phyloP scores from a whole-genome alignment of 2,113 vertebrate species.

The Garra rufa region DNA sequence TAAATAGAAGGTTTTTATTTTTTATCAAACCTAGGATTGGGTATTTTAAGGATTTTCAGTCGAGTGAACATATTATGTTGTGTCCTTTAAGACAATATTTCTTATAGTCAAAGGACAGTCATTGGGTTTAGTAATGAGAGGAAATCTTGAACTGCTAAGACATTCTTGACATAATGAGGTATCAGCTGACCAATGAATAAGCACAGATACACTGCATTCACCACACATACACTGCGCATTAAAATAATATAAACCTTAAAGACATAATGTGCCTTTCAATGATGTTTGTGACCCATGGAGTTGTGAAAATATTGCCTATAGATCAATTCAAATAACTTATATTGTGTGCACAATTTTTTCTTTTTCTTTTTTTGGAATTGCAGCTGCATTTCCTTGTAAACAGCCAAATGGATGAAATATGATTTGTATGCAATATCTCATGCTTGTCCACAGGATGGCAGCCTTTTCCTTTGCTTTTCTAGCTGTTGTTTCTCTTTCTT shows the following conservation, averaged over 20 bases:
- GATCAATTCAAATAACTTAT: slow-evolving; percentile 15
- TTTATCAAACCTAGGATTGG: not conserved
- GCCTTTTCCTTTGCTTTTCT: slow-evolving; percentile 28
- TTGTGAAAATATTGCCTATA: slow-evolving; percentile 4
- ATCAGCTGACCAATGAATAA: slow-evolving; percentile 7
- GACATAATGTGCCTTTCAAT: slow-evolving; percentile 10
- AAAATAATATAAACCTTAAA: not conserved
- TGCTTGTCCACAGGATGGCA: slow-evolving; percentile 54
- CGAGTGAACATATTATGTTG: not conserved
- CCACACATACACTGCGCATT: too few species aligned
- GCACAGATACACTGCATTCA: not conserved
- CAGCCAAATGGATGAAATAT: slow-evolving; percentile 1
- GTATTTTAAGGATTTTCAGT: slow-evolving; percentile 23
- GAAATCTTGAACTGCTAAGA: not conserved
- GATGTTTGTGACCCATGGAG: not conserved
- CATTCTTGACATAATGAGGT: not conserved
- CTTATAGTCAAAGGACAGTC: not conserved
- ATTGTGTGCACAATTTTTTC: not conserved
- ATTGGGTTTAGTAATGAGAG: not conserved
- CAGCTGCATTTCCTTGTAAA: not conserved
- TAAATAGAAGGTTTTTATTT: not conserved
- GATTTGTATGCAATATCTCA: slow-evolving; percentile 41
- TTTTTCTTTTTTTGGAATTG: not conserved
- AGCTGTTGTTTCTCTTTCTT: slow-evolving; percentile 27
- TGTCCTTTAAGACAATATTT: not conserved